Percentiles rank a stretch among this genome's conserved stretches.
Evolutionary conservation across 2,113 vertebrate genomes (phyloP).

Genomic region (Hemicordylus capensis): DNA sequence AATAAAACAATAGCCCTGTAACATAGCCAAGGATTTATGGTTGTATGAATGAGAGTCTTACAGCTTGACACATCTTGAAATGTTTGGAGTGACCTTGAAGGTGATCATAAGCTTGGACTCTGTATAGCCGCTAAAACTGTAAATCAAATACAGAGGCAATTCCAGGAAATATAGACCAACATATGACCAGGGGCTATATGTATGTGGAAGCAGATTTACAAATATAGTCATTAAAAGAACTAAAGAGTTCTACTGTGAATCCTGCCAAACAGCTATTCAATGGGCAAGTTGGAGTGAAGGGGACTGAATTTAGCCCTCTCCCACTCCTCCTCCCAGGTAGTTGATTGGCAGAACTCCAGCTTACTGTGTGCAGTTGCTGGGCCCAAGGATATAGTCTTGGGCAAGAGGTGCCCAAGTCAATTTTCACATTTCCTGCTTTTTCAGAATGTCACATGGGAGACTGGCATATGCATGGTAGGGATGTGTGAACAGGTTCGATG

Average conservation of each 20-base stretch:
- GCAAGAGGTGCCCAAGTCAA: too few species aligned
- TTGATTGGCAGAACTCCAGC: neutral
- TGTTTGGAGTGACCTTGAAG: slow-evolving; percentile 56
- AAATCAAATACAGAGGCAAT: slow-evolving; percentile 34
- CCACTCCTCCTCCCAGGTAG: neutral
- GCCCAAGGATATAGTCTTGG: too few species aligned
- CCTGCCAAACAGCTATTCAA: neutral
- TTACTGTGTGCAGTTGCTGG: neutral
- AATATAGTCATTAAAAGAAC: too few species aligned
- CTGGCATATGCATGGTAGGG: too few species aligned
- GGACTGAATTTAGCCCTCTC: too few species aligned
- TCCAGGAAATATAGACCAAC: neutral
- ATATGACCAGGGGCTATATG: neutral
- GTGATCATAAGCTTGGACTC: slow-evolving; percentile 42
- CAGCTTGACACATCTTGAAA: slow-evolving; percentile 44
- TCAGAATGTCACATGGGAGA: too few species aligned
- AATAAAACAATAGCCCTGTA: slow-evolving; percentile 57
- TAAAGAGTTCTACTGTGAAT: too few species aligned
- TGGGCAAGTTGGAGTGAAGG: neutral
- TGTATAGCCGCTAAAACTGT: slow-evolving; percentile 34
- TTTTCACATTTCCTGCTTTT: too few species aligned
- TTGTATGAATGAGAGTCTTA: slow-evolving; percentile 62
- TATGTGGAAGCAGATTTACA: neutral
- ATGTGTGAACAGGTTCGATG: too few species aligned
- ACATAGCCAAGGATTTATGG: slow-evolving; percentile 57